Conservation (phyloP, 2,113 vertebrate genomes). For the Hippolais icterina region DNA sequence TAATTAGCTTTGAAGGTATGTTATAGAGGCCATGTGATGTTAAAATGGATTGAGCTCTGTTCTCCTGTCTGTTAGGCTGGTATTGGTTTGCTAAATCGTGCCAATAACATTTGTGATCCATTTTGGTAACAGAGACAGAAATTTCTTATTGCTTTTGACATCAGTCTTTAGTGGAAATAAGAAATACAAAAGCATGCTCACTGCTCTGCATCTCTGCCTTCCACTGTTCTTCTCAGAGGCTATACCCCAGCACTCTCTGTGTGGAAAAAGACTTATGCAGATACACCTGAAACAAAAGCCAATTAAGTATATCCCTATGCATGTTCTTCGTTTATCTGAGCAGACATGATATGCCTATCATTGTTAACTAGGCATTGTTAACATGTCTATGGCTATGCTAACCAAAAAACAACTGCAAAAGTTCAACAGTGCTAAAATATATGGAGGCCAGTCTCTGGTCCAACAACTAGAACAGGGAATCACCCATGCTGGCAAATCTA, state of each 20-base stretch:
- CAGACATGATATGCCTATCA: neutral
- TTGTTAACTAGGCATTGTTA: too few species aligned
- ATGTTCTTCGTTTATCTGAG: neutral
- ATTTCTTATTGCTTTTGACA: neutral
- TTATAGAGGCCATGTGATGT: neutral
- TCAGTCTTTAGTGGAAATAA: neutral
- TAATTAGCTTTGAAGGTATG: neutral
- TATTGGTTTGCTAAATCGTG: neutral
- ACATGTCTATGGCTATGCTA: neutral
- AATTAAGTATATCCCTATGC: neutral
- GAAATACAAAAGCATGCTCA: accelerated
- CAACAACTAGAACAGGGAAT: neutral
- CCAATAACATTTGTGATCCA: neutral
- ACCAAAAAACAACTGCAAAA: neutral
- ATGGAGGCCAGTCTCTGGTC: neutral
- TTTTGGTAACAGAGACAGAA: neutral
- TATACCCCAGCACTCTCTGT: neutral
- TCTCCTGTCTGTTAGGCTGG: neutral
- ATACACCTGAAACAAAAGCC: neutral
- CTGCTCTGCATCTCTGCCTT: neutral
- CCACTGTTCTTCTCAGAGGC: neutral
- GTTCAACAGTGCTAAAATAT: neutral
- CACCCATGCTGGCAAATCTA: neutral
- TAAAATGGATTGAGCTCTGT: neutral
- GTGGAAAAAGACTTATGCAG: neutral